Percentiles rank a stretch among this genome's conserved stretches.
Evolutionary conservation across 2,888 invertebrate genomes (phyloP).

Genomic region (Agriotes lineatus): DNA sequence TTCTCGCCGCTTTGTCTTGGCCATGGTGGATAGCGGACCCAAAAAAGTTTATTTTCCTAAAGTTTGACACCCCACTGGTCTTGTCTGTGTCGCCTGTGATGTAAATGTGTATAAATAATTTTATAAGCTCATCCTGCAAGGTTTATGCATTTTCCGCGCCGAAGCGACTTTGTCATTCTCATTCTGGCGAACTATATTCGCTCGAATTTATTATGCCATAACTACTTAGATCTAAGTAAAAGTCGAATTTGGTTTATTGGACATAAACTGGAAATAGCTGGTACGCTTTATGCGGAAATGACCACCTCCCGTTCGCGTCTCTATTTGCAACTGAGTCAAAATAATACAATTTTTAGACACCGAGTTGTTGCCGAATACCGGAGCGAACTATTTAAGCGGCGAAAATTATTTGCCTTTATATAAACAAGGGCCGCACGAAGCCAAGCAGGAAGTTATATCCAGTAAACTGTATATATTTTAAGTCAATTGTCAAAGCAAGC

Average conservation of each 20-base stretch:
- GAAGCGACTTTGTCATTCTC: conserved; percentile 4
- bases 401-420: conserved; percentile 26
- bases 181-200: conserved; percentile 6
- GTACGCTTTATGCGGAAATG: not conserved
- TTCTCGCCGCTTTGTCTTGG: conserved; percentile 54
- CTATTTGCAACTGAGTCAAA: no score
- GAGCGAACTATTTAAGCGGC: no score
- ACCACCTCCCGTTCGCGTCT: no score
- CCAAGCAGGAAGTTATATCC: conserved; percentile 40
- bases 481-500: conserved; percentile 64
- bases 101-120: conserved; percentile 37
- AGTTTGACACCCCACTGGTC: conserved; percentile 54
- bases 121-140: conserved; percentile 1
- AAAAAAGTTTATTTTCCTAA: conserved; percentile 57
- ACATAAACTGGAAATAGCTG: not conserved
- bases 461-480: conserved; percentile 56
- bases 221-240: conserved; percentile 20
- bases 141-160: conserved; percentile 5
- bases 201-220: conserved; percentile 12
- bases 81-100: conserved; percentile 42
- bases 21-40: conserved; percentile 51
- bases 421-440: conserved; percentile 38
- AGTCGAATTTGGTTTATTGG: conserved; percentile 25
- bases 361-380: no score
- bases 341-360: no score